Percentiles rank a stretch among this genome's conserved stretches.
These are phyloP conservation scores for Sycophaga agraensis DNA, from an alignment of 1,140 invertebrate species.

Conservation along the genomic window DNA sequence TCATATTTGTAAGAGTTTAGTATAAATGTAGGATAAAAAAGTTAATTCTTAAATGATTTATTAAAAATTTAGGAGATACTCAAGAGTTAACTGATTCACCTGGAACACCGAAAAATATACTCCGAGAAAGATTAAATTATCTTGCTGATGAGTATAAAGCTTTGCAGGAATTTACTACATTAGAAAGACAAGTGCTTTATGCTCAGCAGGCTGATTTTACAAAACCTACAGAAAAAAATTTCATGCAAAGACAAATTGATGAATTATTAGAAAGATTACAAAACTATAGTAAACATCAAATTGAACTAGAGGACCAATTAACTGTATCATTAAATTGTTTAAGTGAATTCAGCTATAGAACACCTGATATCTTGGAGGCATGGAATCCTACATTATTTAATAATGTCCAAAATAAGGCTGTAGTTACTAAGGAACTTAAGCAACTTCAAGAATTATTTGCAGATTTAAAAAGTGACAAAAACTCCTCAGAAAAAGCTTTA, in stretches of 20 bases:
- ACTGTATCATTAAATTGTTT: slow-evolving; percentile 15
- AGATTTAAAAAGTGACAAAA: slow-evolving; percentile 11
- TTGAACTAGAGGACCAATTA: slow-evolving; percentile 7
- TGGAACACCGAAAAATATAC: slow-evolving; percentile 38
- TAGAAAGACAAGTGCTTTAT: slow-evolving; percentile 43
- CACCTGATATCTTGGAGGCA: slow-evolving; percentile 10
- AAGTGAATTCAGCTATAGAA: not conserved
- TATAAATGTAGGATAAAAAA: too few relatives aligned
- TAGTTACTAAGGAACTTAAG: slow-evolving; percentile 2
- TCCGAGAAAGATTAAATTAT: slow-evolving; percentile 35
- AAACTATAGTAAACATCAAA: slow-evolving; percentile 11
- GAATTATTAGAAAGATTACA: slow-evolving; percentile 1
- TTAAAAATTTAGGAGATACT: not conserved
- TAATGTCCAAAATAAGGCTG: not conserved
- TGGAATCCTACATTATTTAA: slow-evolving; percentile 9
- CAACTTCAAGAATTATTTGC: slow-evolving; percentile 7
- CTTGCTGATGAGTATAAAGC: slow-evolving; percentile 33
- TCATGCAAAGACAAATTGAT: slow-evolving; percentile 13
- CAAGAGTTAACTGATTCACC: slow-evolving; percentile 17
- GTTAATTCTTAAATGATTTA: not conserved
- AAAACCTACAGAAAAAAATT: slow-evolving; percentile 1
- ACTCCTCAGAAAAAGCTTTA: not conserved
- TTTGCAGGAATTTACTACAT: slow-evolving; percentile 40
- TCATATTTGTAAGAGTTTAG: too few relatives aligned
- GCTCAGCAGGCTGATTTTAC: slow-evolving; percentile 27